Evolutionary conservation across 2,113 vertebrate species (phyloP).

Genomic region (Odocoileus virginianus): DNA sequence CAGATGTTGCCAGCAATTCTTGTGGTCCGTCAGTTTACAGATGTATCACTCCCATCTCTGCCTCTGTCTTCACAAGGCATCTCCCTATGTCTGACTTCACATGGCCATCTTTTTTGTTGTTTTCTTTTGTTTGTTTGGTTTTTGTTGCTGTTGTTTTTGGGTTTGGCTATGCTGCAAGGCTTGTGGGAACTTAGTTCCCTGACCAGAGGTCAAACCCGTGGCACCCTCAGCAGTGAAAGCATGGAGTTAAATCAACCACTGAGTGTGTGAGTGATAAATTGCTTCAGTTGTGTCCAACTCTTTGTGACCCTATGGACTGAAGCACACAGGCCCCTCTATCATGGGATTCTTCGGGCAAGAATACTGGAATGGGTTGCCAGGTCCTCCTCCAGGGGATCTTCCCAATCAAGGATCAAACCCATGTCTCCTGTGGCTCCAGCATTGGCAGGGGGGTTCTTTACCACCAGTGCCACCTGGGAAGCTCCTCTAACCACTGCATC

Average conservation of each 20-base stretch:
- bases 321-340: background rate
- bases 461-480: background rate
- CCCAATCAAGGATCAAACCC: background rate
- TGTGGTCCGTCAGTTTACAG: background rate
- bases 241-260: background rate
- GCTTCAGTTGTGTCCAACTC: background rate
- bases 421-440: background rate
- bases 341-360: background rate
- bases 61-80: background rate
- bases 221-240: background rate
- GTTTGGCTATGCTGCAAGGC: background rate
- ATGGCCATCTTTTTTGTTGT: background rate
- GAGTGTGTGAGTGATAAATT: background rate
- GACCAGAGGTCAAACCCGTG: background rate
- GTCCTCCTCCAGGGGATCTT: background rate
- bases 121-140: background rate
- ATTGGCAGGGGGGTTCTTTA: background rate
- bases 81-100: background rate
- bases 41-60: background rate
- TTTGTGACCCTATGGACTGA: background rate
- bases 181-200: background rate
- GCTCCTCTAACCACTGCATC: background rate
- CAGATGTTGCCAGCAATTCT: background rate
- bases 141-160: background rate
- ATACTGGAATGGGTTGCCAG: background rate